phyloP scores from a whole-genome alignment of 1,140 invertebrate species.

The Saccostrea glomerata region DNA sequence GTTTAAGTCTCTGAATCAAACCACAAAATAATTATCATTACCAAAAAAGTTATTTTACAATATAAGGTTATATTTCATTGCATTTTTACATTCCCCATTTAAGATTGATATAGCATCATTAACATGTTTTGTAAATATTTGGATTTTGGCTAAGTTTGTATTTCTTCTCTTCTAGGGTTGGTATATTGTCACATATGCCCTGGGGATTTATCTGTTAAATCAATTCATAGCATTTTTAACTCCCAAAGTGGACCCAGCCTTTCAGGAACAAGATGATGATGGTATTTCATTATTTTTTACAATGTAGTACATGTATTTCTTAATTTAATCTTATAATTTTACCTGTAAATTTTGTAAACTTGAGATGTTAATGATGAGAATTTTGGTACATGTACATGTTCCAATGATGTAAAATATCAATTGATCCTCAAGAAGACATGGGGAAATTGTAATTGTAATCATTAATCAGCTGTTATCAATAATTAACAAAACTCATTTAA shows the following conservation, averaged over 20 bases:
- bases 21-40: too few species aligned
- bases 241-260: constrained; percentile 98
- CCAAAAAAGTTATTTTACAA: too few species aligned
- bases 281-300: constrained; percentile 48
- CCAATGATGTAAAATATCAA: too few species aligned
- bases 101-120: not conserved
- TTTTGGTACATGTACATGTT: not conserved
- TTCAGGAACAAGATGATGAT: constrained; percentile 87
- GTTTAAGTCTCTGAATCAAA: too few species aligned
- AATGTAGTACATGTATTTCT: not conserved
- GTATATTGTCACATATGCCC: constrained; percentile 99
- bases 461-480: too few species aligned
- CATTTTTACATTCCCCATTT: not conserved
- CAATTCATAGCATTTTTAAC: constrained; percentile 99
- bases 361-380: not conserved
- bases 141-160: constrained; percentile 56
- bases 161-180: constrained; percentile 89
- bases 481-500: too few species aligned
- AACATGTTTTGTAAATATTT: not conserved
- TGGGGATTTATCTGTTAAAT: constrained; percentile 99
- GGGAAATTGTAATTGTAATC: too few species aligned
- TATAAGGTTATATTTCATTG: not conserved
- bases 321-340: not conserved
- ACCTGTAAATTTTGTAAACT: not conserved
- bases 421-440: too few species aligned